Percentiles rank a stretch among this genome's conserved stretches.
phyloP scores from a whole-genome alignment of 2,888 invertebrate species.

The Loripinus fragilis region DNA sequence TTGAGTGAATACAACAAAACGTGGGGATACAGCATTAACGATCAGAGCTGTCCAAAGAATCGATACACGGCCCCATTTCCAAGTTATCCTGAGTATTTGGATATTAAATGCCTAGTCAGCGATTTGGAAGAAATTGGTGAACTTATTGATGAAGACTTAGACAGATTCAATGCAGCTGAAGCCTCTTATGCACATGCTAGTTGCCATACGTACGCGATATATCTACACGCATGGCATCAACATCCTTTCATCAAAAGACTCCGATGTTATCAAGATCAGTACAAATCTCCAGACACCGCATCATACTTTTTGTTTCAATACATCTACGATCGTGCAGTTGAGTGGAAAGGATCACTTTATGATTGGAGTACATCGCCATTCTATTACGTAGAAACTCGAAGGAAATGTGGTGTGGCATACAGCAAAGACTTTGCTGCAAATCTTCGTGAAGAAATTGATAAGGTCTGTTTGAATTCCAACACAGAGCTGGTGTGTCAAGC shows the following conservation, averaged over 20 bases:
- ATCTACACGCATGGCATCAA: background rate
- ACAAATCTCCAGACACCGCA: background rate
- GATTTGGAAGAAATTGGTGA: background rate
- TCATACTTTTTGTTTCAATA: background rate
- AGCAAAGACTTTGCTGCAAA: background rate
- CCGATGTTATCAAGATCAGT: background rate
- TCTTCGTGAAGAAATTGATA: background rate
- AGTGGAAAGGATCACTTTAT: background rate
- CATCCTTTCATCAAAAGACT: background rate
- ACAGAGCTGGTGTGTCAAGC: background rate
- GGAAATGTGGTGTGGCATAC: background rate
- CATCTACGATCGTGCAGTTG: background rate
- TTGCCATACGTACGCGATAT: background rate
- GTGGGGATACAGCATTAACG: background rate
- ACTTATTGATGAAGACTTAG: background rate
- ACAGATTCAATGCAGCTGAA: background rate
- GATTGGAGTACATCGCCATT: background rate
- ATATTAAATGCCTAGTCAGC: background rate
- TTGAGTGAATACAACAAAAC: background rate
- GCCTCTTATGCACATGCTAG: too few species aligned
- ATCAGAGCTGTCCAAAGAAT: background rate
- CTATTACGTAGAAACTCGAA: background rate
- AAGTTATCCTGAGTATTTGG: background rate
- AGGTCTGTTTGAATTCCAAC: background rate
- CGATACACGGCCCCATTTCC: background rate